phyloP scores from a whole-genome alignment of 2,113 vertebrate species.

The Hippotragus niger region DNA sequence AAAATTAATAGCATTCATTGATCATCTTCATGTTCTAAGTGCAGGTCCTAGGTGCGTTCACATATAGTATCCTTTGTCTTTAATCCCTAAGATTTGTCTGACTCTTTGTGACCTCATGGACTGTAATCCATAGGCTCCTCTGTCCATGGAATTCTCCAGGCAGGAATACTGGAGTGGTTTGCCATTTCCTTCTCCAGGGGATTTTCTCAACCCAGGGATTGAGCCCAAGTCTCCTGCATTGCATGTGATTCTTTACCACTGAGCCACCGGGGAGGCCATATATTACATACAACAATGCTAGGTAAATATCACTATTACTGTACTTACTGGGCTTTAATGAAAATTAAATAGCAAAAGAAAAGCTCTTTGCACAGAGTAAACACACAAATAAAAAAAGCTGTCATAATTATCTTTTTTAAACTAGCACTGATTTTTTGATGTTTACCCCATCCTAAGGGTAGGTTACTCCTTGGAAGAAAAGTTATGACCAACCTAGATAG shows the following conservation, averaged over 20 bases:
- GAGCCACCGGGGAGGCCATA: background rate
- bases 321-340: background rate
- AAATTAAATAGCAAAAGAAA: background rate
- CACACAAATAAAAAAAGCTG: background rate
- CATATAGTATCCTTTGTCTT: background rate
- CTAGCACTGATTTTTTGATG: background rate
- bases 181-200: background rate
- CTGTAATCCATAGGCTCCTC: background rate
- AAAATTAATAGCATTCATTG: background rate
- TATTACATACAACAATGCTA: background rate
- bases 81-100: background rate
- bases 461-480: no score
- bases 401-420: background rate
- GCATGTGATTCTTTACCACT: accelerated
- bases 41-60: background rate
- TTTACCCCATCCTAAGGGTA: background rate
- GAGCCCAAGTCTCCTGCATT: background rate
- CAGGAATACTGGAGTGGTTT: background rate
- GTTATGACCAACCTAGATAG: no score
- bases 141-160: background rate
- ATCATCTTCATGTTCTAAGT: background rate
- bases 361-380: background rate
- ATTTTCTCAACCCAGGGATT: background rate
- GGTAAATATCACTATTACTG: background rate
- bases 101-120: background rate